A percentile compares a stretch with the other conserved stretches of the same genome.
Conservation (phyloP, 2,797 vertebrate species). For the Schizopygopsis pylzovi region DNA sequence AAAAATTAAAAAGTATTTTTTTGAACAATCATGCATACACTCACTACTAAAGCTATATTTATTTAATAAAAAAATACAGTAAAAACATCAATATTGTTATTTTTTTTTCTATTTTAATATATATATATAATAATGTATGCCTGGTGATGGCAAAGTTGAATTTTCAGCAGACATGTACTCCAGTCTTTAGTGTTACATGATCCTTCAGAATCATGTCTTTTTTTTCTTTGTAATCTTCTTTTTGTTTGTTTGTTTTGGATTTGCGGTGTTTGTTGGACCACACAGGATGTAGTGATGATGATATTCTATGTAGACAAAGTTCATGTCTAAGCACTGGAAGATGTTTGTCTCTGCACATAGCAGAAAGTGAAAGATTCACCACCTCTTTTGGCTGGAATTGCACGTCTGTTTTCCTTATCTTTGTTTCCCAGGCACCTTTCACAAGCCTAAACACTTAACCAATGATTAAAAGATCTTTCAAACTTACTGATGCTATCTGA, state of each 20-base stretch:
- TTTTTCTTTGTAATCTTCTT: not conserved
- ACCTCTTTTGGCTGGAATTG: conserved; percentile 59
- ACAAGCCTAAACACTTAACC: conserved; percentile 57
- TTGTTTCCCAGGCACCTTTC: conserved; percentile 64
- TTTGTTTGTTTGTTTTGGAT: not conserved
- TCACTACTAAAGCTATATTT: not conserved
- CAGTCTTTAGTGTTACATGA: not conserved
- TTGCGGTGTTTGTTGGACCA: not conserved
- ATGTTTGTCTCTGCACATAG: conserved; percentile 44
- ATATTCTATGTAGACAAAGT: conserved; percentile 1
- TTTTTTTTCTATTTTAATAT: not conserved
- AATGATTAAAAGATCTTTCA: conserved; percentile 76
- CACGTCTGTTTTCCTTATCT: conserved; percentile 74
- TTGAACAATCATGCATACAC: not conserved
- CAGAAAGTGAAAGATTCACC: conserved; percentile 28
- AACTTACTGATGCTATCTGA: conserved; percentile 73
- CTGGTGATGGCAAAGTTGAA: not conserved
- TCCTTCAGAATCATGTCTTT: too few relatives aligned
- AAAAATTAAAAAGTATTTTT: too few relatives aligned
- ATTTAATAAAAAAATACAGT: not conserved
- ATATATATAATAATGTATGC: too few relatives aligned
- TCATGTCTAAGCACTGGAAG: not conserved
- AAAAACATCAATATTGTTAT: not conserved
- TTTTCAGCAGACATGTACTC: not conserved
- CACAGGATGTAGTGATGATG: not conserved